A percentile compares a stretch with the other conserved stretches of the same genome.
These are phyloP conservation scores for Drosophila tropicalis DNA, from an alignment of 1,140 invertebrate species.

Conservation along the genomic window DNA sequence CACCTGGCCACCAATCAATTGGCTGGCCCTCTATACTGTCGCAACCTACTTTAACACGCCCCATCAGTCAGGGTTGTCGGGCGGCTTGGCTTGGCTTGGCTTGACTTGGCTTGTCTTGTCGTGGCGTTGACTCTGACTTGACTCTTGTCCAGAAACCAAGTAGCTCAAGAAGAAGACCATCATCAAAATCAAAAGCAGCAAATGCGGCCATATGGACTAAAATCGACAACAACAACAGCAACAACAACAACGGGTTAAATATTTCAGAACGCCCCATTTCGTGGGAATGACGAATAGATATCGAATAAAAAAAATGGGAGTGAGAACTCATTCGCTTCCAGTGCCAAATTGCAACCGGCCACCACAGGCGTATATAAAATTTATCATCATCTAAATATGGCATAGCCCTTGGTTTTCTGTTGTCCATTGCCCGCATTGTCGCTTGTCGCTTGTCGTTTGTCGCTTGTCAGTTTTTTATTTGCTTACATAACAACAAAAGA, in stretches of 20 bases:
- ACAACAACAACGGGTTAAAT: conserved; percentile 4
- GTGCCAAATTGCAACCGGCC: not conserved
- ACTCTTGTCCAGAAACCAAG: not conserved
- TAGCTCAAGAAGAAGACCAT: not conserved
- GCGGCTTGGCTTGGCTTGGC: not conserved
- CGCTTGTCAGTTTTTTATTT: conserved; percentile 13
- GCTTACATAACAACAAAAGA: conserved; percentile 1
- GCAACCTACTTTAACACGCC: conserved; percentile 10
- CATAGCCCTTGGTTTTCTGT: conserved; percentile 41
- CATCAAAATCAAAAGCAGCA: not conserved
- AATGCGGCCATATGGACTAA: conserved; percentile 9
- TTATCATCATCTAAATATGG: conserved; percentile 76
- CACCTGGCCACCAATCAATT: conserved; percentile 56
- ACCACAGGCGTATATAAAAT: conserved; percentile 45
- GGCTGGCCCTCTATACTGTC: not conserved
- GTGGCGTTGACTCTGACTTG: no score
- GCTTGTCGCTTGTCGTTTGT: conserved; percentile 36
- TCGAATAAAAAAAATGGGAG: not conserved
- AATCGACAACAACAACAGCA: not conserved
- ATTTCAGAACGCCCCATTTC: conserved; percentile 7
- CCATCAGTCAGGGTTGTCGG: conserved; percentile 4
- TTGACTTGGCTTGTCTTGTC: no score
- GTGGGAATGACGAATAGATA: not conserved
- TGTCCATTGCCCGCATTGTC: conserved; percentile 33
- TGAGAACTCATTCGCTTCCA: not conserved